A percentile compares a stretch with the other conserved stretches of the same genome.
Evolutionary conservation across 2,888 invertebrate species (phyloP).

Genomic region (Salpingus planirostris): DNA sequence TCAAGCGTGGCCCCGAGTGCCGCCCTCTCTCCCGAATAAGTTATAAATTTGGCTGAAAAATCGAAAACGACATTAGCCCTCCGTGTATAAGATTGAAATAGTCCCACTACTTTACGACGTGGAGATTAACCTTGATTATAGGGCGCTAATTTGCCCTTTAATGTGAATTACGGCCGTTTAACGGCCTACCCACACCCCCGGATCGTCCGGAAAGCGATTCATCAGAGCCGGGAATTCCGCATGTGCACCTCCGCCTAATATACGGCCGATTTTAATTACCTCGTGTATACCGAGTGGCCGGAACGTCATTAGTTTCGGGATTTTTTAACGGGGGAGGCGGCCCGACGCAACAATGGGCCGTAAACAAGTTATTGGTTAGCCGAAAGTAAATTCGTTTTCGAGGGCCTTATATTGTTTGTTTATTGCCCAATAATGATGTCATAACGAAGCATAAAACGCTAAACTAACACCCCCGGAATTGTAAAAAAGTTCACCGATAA

Average conservation of each 20-base stretch:
- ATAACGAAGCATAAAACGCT: conserved; percentile 21
- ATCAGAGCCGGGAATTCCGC: conserved; percentile 1
- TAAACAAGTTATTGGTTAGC: conserved; percentile 15
- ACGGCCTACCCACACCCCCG: conserved; percentile 3
- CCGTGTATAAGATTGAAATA: conserved; percentile 37
- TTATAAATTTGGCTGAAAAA: conserved; percentile 39
- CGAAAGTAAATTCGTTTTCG: conserved; percentile 15
- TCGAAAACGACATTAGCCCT: conserved; percentile 26
- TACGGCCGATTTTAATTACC: conserved; percentile 1
- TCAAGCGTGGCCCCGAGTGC: conserved; percentile 29
- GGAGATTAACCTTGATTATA: conserved; percentile 36
- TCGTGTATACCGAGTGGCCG: background rate
- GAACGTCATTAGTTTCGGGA: conserved; percentile 1
- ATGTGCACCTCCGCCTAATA: background rate
- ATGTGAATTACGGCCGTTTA: conserved; percentile 10
- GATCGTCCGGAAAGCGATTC: conserved; percentile 2
- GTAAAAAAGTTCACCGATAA: no score
- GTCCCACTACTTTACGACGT: conserved; percentile 40
- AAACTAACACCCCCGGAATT: conserved; percentile 14
- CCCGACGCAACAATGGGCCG: conserved; percentile 9
- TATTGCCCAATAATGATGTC: conserved; percentile 21
- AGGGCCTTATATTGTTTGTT: conserved; percentile 20
- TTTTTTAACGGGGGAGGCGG: background rate
- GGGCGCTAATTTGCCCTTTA: conserved; percentile 32
- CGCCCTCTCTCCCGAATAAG: conserved; percentile 36